Evolutionary conservation across 2,888 invertebrate species (phyloP).

Genomic region (Anoncus sp.): DNA sequence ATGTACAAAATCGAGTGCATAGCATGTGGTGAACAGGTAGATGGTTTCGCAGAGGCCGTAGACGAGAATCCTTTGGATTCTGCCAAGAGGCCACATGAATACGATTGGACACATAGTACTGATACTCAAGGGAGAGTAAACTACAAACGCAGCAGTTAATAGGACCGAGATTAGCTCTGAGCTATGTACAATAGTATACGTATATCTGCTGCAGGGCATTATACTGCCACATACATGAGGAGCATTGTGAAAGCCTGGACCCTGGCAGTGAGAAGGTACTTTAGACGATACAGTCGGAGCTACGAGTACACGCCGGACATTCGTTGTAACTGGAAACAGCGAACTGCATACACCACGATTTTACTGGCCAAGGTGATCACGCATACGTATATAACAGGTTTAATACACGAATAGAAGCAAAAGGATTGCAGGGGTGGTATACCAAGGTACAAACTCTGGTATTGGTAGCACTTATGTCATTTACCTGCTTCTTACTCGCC

Average conservation of each 20-base stretch:
- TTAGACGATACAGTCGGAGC: conserved; percentile 15
- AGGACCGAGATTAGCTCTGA: conserved; percentile 36
- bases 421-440: conserved; percentile 22
- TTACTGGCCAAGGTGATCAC: conserved; percentile 5
- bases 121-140: conserved; percentile 10
- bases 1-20: conserved; percentile 2
- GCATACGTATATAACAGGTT: conserved; percentile 1
- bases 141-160: conserved; percentile 36
- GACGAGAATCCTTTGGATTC: conserved; percentile 41
- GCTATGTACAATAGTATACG: conserved; percentile 16
- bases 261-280: conserved; percentile 32
- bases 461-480: conserved; percentile 49
- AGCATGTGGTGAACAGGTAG: conserved; percentile 16
- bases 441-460: conserved; percentile 21
- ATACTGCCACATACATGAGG: conserved; percentile 1
- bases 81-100: conserved; percentile 20
- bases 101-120: conserved; percentile 14
- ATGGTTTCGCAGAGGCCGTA: conserved; percentile 11
- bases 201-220: conserved; percentile 9
- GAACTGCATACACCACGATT: conserved; percentile 4
- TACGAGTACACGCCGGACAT: conserved; percentile 12
- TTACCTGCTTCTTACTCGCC: conserved; percentile 29
- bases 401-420: conserved; percentile 16
- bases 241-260: conserved; percentile 32
- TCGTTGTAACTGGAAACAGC: conserved; percentile 26